A percentile compares a stretch with the other conserved stretches of the same genome.
phyloP scores from a whole-genome alignment of 2,797 vertebrate genomes.

The Lophius americanus region DNA sequence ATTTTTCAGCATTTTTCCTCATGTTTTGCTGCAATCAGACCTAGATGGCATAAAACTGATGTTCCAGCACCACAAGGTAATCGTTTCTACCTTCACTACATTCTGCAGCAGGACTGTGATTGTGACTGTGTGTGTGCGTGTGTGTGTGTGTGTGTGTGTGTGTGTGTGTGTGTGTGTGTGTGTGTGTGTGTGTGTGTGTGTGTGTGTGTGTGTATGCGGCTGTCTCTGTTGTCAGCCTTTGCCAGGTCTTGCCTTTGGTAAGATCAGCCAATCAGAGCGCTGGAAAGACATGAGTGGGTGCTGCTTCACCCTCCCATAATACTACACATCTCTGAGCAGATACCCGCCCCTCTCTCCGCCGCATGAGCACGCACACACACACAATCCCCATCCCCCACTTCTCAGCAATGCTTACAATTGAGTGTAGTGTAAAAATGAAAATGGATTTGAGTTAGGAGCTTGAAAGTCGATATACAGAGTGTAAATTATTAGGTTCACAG shows the following conservation, averaged over 20 bases:
- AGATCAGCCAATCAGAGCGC: conserved; percentile 56
- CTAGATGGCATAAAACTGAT: conserved; percentile 16
- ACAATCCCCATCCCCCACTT: conserved; percentile 49
- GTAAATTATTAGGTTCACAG: neutral
- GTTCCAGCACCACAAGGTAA: conserved; percentile 13
- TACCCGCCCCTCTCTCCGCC: conserved; percentile 12
- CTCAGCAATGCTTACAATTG: conserved; percentile 20
- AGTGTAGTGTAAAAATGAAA: conserved; percentile 33
- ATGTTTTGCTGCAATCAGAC: conserved; percentile 8
- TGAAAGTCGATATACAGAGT: conserved; percentile 3
- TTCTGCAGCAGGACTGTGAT: conserved; percentile 23
- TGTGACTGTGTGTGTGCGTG: neutral
- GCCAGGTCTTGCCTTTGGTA: conserved; percentile 57
- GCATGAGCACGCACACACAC: conserved; percentile 19
- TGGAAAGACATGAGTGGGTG: conserved; percentile 47
- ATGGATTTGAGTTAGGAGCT: conserved; percentile 21
- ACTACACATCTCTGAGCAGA: conserved; percentile 54
- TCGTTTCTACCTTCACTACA: conserved; percentile 18
- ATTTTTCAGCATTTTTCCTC: conserved; percentile 6
- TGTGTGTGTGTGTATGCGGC: conserved; percentile 1
- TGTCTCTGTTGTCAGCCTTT: conserved; percentile 67
- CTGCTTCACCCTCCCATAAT: conserved; percentile 59
- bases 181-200: conserved; percentile 14
- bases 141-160: conserved; percentile 5
- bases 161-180: conserved; percentile 19